phyloP scores from a whole-genome alignment of 1,140 invertebrate species.

The Caenorhabditis brenneri region DNA sequence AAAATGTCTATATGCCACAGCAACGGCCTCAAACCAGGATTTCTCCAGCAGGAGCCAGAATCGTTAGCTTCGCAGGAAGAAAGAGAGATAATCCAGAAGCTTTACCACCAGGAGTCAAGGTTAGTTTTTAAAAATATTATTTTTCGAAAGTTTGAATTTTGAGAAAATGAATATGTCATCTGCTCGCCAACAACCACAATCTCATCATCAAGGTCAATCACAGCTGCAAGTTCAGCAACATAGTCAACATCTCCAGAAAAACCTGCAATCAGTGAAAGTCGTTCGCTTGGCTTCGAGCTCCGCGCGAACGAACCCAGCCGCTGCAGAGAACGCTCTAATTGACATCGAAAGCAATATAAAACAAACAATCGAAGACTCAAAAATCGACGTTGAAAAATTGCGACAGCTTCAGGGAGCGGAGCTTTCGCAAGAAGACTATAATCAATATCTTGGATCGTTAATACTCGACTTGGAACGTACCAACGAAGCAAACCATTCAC shows the following conservation, averaged over 20 bases:
- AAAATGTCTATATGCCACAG: slow-evolving; percentile 3
- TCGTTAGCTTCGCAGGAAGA: slow-evolving; percentile 26
- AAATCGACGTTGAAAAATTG: background rate
- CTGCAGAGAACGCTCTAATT: background rate
- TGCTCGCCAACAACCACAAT: background rate
- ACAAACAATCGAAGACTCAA: slow-evolving; percentile 11
- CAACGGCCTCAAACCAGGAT: slow-evolving; percentile 18
- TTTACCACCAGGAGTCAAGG: background rate
- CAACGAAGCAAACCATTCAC: background rate
- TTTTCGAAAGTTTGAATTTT: background rate
- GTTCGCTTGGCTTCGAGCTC: background rate
- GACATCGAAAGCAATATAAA: slow-evolving; percentile 15
- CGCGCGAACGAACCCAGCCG: background rate
- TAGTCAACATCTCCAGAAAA: background rate
- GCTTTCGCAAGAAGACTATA: background rate
- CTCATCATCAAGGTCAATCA: background rate
- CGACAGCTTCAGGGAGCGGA: background rate
- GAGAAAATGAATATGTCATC: slow-evolving; percentile 21
- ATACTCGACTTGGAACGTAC: background rate
- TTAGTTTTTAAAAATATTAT: background rate
- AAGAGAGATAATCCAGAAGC: slow-evolving; percentile 18
- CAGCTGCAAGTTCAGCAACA: background rate
- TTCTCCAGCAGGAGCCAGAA: slow-evolving; percentile 6
- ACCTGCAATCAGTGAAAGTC: background rate
- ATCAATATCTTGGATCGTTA: slow-evolving; percentile 21